These are phyloP conservation scores for Scolopax mira DNA, from an alignment of 2,113 vertebrate genomes.

Conservation along the genomic window DNA sequence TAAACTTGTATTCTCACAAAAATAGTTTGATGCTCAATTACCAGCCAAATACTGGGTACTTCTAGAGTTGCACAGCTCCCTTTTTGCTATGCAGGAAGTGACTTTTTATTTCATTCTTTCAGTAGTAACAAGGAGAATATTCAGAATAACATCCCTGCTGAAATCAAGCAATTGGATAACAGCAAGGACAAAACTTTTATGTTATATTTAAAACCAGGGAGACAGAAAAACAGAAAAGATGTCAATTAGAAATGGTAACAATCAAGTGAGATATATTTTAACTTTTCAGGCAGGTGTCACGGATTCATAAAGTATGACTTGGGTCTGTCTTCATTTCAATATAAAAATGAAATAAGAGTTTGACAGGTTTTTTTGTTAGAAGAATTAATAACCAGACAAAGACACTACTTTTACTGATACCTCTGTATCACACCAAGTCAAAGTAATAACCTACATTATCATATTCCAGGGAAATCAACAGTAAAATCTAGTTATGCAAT, in stretches of 20 bases:
- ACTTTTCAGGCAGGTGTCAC: background rate
- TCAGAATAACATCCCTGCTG: background rate
- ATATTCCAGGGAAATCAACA: background rate
- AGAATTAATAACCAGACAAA: background rate
- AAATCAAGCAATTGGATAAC: background rate
- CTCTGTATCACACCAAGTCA: background rate
- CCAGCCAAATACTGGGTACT: background rate
- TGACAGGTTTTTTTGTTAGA: background rate
- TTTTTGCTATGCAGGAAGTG: background rate
- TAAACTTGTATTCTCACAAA: background rate
- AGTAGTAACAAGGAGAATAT: background rate
- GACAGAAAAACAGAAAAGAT: background rate
- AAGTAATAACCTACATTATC: background rate
- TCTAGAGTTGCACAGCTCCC: background rate
- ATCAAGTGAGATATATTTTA: background rate
- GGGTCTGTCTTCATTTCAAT: background rate
- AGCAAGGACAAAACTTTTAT: background rate
- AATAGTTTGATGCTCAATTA: background rate
- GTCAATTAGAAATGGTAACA: background rate
- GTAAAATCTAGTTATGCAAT: background rate
- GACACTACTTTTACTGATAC: background rate
- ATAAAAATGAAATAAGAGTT: background rate
- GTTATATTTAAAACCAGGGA: background rate
- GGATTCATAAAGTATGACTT: background rate
- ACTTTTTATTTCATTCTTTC: background rate